Conservation (phyloP, 2,797 vertebrate genomes). For the Danio albolineatus region DNA sequence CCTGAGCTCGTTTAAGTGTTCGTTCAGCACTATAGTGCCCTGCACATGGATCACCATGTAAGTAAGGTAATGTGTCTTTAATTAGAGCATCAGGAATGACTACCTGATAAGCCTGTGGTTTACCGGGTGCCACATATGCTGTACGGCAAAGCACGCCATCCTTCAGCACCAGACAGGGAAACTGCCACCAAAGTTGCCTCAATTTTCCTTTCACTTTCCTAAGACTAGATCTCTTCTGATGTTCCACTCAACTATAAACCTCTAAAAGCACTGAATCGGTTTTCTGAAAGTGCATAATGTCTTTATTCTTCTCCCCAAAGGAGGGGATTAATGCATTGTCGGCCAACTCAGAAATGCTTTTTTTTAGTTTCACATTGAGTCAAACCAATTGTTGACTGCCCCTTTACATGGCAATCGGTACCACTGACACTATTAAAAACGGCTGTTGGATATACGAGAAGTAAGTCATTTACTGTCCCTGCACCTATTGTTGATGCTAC, state of each 20-base stretch:
- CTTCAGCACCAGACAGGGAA: background rate
- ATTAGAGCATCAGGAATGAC: background rate
- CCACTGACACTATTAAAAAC: too few relatives aligned
- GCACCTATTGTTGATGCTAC: background rate
- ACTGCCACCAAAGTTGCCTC: constrained; percentile 27
- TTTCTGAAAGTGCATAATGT: background rate
- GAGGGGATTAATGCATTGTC: background rate
- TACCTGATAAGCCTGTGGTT: background rate
- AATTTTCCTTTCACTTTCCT: constrained; percentile 29
- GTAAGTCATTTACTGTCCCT: background rate
- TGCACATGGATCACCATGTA: constrained; percentile 30
- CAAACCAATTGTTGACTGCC: background rate
- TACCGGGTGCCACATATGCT: background rate
- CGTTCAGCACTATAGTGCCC: constrained; percentile 49
- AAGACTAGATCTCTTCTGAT: constrained; percentile 23
- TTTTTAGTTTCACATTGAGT: background rate
- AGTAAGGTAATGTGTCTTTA: background rate
- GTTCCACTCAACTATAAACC: constrained; percentile 12
- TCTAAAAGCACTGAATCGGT: background rate
- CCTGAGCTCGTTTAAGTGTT: too few relatives aligned
- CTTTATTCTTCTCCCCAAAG: background rate
- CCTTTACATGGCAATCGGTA: too few relatives aligned
- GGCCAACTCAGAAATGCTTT: background rate
- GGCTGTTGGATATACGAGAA: too few relatives aligned
- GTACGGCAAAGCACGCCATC: background rate